phyloP scores from a whole-genome alignment of 2,113 vertebrate genomes.

The Chiloscyllium plagiosum region DNA sequence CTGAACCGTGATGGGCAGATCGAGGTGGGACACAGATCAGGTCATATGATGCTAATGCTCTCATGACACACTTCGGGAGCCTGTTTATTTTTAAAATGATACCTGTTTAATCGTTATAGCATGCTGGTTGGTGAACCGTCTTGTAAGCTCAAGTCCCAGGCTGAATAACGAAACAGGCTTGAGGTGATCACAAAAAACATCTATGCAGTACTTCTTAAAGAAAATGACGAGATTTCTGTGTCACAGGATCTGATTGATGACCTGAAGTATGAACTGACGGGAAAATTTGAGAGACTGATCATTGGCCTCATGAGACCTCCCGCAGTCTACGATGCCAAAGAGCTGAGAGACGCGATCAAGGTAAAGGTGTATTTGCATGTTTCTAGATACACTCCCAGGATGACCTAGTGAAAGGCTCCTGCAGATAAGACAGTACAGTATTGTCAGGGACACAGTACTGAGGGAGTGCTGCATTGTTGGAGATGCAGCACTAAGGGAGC shows the following conservation, averaged over 20 bases:
- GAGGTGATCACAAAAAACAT: not conserved
- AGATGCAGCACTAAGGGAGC: not conserved
- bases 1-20: not conserved
- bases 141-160: too few relatives aligned
- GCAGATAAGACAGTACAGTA: not conserved
- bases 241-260: conserved; percentile 85
- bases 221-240: not conserved
- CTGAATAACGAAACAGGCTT: not conserved
- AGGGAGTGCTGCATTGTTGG: not conserved
- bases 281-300: conserved; percentile 91
- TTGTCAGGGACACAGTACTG: too few relatives aligned
- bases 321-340: conserved; percentile 84
- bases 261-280: conserved; percentile 91
- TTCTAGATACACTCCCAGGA: not conserved
- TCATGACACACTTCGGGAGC: too few relatives aligned
- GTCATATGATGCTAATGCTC: too few relatives aligned
- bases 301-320: conserved; percentile 84
- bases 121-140: too few relatives aligned
- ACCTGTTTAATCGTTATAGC: too few relatives aligned
- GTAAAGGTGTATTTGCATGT: conserved; percentile 51
- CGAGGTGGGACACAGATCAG: not conserved
- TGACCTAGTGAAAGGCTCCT: not conserved
- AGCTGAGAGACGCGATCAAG: conserved; percentile 83
- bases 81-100: too few relatives aligned
- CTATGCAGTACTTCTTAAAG: not conserved